Base-by-base conservation (phyloP, 2,113 vertebrate genomes). In the Propithecus coquereli region DNA sequence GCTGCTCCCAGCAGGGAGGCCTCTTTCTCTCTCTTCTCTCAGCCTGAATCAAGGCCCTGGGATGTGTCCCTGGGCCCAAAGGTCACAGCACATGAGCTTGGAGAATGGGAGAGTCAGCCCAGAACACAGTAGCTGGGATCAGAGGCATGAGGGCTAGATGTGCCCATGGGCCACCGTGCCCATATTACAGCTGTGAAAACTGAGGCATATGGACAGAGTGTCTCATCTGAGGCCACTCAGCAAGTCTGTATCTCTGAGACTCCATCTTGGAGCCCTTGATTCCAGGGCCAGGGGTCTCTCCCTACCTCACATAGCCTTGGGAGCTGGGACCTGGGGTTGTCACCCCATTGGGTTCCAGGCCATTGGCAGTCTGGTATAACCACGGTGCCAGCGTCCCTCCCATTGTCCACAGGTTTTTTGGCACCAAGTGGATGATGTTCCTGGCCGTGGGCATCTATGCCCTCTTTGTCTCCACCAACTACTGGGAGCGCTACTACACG, bases 401-500 rank as follows among this genome's bases (percentile, higher is more conserved):
- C 34, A 2, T 23, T 70, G 63, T 66, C 3, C 16, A 30, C 98
- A 99, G 99, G 98, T 99, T 99, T 95, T 99, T 99, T 0, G 99
- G 99, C 57, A 99, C 99, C 11, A 99, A 99, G 95, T 99, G 99
- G 99, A 99, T 99, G 99, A 99, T 99, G 99, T 99, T 99, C 95
- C 98, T 99, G 88, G 99, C 99, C 0, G 99, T 99, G 1, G 99
- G 99, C 18, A 99, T 99, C 98, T 99, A 99, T 0, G 99, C 99
- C 43, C 99, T 99, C 61, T 99, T 99, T 2, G 99, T 99, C 86
- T 99, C 99, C 27, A 99, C 99, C 95, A 99, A 99, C 98, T 99
- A 99, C 98, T 99, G 99, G 99, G 99, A 99, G 98, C 99, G 99
- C n/a, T 99, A 99, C 98, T 99, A 99, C 98, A 99, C 99, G 0